A percentile compares a stretch with the other conserved stretches of the same genome.
phyloP scores from a whole-genome alignment of 2,113 vertebrate species.

The Xyrauchen texanus region DNA sequence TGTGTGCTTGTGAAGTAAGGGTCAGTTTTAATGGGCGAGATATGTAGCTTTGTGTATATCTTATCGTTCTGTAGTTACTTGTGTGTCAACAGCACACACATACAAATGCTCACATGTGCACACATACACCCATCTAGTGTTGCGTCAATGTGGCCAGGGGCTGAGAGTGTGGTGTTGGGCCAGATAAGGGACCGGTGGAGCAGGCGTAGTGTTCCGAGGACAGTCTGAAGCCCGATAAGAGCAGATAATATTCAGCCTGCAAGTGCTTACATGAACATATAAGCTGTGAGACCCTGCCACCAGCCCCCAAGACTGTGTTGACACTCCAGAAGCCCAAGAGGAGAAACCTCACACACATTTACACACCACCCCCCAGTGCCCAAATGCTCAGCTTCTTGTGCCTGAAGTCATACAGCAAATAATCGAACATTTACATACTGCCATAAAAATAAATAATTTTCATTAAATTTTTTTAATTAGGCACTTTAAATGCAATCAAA shows the following conservation, averaged over 20 bases:
- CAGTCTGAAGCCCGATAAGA: slow-evolving; percentile 73
- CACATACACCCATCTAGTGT: slow-evolving; percentile 23
- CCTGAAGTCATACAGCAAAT: slow-evolving; percentile 72
- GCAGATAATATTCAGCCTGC: slow-evolving; percentile 73
- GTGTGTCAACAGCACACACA: slow-evolving; percentile 41
- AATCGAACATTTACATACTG: slow-evolving; percentile 76
- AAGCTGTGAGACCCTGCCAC: slow-evolving; percentile 42
- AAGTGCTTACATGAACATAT: slow-evolving; percentile 65
- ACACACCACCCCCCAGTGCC: slow-evolving; percentile 6
- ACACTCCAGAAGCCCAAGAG: slow-evolving; percentile 23
- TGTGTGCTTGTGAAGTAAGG: not conserved
- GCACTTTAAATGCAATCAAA: slow-evolving; percentile 76
- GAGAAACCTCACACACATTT: slow-evolving; percentile 26
- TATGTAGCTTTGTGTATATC: slow-evolving; percentile 45
- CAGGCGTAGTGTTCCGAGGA: slow-evolving; percentile 70
- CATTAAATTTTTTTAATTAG: slow-evolving; percentile 73
- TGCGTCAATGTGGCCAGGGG: slow-evolving; percentile 56
- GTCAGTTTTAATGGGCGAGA: slow-evolving; percentile 38
- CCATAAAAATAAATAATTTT: slow-evolving; percentile 59
- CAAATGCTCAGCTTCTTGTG: slow-evolving; percentile 1
- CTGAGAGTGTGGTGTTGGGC: slow-evolving; percentile 58
- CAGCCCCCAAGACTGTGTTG: slow-evolving; percentile 38
- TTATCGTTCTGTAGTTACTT: slow-evolving; percentile 52
- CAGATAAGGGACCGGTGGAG: slow-evolving; percentile 67
- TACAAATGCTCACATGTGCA: slow-evolving; percentile 42